These are phyloP conservation scores for Ommatoiulus sabulosus DNA, from an alignment of 2,888 invertebrate genomes.

Conservation along the genomic window DNA sequence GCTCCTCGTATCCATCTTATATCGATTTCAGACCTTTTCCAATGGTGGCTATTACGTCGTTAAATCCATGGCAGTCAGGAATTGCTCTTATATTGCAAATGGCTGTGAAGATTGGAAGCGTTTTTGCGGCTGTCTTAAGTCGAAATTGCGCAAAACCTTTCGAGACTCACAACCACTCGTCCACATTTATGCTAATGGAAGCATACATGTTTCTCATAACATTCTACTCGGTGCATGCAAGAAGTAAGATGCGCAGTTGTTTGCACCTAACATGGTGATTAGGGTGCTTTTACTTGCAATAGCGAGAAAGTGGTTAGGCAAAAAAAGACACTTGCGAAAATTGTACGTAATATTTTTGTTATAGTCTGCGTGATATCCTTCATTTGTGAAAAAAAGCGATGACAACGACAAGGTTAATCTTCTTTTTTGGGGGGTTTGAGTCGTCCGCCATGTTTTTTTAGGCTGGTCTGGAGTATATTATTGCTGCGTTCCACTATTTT, in stretches of 20 bases:
- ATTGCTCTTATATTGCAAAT: conserved; percentile 38
- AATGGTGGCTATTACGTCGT: conserved; percentile 42
- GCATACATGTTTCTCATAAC: neutral
- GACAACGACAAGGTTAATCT: no score
- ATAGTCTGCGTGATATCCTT: no score
- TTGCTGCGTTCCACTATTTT: no score
- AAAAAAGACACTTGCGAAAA: no score
- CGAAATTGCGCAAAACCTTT: conserved; percentile 27
- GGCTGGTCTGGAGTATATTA: no score
- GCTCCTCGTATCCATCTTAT: conserved; percentile 32
- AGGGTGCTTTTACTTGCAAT: neutral
- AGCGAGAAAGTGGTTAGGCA: no score
- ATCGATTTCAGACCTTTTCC: conserved; percentile 21
- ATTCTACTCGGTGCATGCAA: neutral
- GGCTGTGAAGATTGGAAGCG: conserved; percentile 27
- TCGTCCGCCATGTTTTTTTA: no score
- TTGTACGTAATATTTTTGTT: no score
- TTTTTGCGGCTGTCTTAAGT: conserved; percentile 36
- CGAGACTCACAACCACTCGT: neutral
- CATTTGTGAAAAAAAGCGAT: no score
- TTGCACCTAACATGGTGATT: neutral
- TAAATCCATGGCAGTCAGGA: conserved; percentile 38
- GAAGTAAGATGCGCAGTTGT: neutral
- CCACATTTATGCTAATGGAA: conserved; percentile 1
- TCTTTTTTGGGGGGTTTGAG: no score